Evolutionary conservation across 2,888 invertebrate genomes (phyloP), one percentile per base, ranked within the genome.

Genomic region (Cheilosia vulpina): DNA sequence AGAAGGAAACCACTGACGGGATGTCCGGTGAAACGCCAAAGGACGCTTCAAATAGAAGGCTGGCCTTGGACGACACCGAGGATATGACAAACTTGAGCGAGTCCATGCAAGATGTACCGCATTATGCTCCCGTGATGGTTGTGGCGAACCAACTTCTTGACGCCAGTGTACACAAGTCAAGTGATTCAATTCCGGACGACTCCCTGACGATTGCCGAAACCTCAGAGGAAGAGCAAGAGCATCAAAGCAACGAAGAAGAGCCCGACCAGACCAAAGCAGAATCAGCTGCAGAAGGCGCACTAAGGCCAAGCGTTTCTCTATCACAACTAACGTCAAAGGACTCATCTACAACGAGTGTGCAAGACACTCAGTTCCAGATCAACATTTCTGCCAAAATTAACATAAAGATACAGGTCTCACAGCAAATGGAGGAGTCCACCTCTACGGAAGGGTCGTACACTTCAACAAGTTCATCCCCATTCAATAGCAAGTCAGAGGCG

Each of bases 311-410:
- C 38, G 43, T 27, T 15, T 69, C 87, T 0, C 9, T 38, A 2
- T 71, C 66, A 2, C 53, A 66, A 7, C 13, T 4, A 2, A 21
- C 2, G 2, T 72, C 84, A 4, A 58, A 45, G 1, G 43, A 71
- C 5, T 85, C 80, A 0, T 76, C 87, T 0, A 9, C 17, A 1
- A 75, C 80, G 6, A 73, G 77, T 38, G 38, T 1, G 0, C 71
- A 58, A 1, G 69, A 80, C 47, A 78, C 58, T 19, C 73, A 89
- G 63, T 88, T 90, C 27, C 89, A 89, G 88, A 90, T 92, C 11
- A 92, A 91, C 87, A 92, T 92, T 50, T 91, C 92, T 0, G 91
- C 92, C 0, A 92, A 90, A 85, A 90, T 92, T 15, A 91, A 91
- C 78, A 92, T 92, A 19, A 91, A 92, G 81, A 90, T 92, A 47